Conservation (phyloP, 2,888 invertebrate genomes). For the Mimumesa dahlbomi region DNA sequence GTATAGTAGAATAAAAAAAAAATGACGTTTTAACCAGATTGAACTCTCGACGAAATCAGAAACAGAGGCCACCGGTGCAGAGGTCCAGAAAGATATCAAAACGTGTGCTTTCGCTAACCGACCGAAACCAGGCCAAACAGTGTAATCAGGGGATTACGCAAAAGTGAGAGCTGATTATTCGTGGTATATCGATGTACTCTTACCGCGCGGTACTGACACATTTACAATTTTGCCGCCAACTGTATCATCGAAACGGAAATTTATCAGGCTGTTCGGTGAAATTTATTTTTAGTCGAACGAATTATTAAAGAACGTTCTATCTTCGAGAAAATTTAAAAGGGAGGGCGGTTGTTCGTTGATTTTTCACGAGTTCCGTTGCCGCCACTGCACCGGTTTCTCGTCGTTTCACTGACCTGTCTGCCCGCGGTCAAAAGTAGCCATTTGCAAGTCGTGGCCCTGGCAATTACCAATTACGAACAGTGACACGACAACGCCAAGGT, state of each 20-base stretch:
- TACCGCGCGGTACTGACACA: background rate
- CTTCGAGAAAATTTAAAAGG: too few species aligned
- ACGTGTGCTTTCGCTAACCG: slow-evolving; percentile 1
- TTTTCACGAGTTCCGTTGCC: too few species aligned
- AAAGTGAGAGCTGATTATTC: slow-evolving; percentile 29
- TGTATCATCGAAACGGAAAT: background rate
- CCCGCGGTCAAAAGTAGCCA: slow-evolving; percentile 42
- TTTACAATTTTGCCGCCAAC: slow-evolving; percentile 1
- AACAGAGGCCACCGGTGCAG: slow-evolving; percentile 24
- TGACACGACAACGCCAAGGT: slow-evolving; percentile 55
- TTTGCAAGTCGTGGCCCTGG: slow-evolving; percentile 49
- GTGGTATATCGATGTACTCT: slow-evolving; percentile 11
- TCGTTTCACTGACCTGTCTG: slow-evolving; percentile 43
- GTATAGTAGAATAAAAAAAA: too few species aligned
- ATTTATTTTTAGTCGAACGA: background rate
- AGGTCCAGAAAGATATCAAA: slow-evolving; percentile 43
- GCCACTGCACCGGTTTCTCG: slow-evolving; percentile 26
- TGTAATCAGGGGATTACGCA: slow-evolving; percentile 40
- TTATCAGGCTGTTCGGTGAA: too few species aligned
- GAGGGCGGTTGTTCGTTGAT: too few species aligned
- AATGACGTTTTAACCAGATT: slow-evolving; percentile 14
- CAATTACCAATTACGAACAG: slow-evolving; percentile 66
- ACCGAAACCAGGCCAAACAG: slow-evolving; percentile 17
- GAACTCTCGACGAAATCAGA: slow-evolving; percentile 36
- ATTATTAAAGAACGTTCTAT: too few species aligned